Evolutionary conservation across 2,797 vertebrate species (phyloP).

Genomic region (Benthosema pterotum): DNA sequence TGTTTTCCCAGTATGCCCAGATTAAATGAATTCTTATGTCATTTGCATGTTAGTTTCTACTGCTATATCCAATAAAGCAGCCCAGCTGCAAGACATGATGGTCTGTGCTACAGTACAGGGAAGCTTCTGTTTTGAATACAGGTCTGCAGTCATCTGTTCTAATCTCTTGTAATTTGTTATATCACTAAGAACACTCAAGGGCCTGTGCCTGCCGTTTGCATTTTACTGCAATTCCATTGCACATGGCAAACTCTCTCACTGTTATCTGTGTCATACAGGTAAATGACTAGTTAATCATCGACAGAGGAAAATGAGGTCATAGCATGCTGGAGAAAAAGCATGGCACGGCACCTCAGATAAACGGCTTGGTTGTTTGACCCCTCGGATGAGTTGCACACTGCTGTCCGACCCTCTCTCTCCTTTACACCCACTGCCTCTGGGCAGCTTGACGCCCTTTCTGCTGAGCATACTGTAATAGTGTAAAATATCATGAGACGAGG

Average conservation of each 20-base stretch:
- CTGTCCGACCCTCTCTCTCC: neutral
- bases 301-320: constrained; percentile 4
- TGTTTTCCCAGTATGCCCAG: neutral
- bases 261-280: constrained; percentile 36
- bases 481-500: neutral
- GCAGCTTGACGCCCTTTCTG: neutral
- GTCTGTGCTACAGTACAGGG: neutral
- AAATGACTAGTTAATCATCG: constrained; percentile 43
- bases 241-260: constrained; percentile 12
- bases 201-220: constrained; percentile 43
- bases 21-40: no score
- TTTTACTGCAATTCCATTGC: constrained; percentile 36
- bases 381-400: neutral
- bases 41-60: neutral
- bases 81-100: neutral
- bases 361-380: neutral
- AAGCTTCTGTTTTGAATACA: constrained; percentile 35
- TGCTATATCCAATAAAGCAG: constrained; percentile 1
- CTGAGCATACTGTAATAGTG: no score
- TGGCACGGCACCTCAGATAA: neutral
- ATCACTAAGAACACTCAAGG: constrained; percentile 28
- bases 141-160: neutral
- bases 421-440: neutral
- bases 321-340: neutral
- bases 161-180: neutral